Base-by-base conservation (phyloP, 2,888 invertebrate genomes). In the Dioctria rufipes region DNA sequence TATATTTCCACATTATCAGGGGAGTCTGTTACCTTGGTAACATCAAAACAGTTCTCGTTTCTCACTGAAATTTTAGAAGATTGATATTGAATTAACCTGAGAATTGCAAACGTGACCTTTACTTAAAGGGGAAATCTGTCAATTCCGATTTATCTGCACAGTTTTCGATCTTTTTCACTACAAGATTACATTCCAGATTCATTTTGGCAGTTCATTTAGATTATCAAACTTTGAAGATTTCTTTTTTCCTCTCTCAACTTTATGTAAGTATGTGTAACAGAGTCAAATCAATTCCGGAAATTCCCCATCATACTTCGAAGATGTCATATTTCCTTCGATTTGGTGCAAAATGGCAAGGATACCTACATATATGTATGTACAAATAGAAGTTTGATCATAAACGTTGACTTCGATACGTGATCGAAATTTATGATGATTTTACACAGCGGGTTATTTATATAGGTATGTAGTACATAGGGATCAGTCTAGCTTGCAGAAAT, bases 401-500 rank as follows among this genome's bases (percentile, higher is more conserved):
- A 54, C 54, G 54, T 4, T 11, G 54, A 54, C 9, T 54, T 8
- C n/a, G 54, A 11, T 11, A 69, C 69, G 69, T 69, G 69, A 69
- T 51, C 69, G 5, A 69, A 69, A 69, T 69, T 69, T 69, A 49
- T 25, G 69, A 69, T 51, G 54, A 54, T 54, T 54, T 54, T 11
- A 54, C 54, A 8, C 54, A n/a, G n/a, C n/a, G n/a, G n/a, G n/a
- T n/a, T n/a, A n/a, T n/a, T n/a, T n/a, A n/a, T n/a, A n/a, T n/a
- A n/a, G n/a, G n/a, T n/a, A n/a, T n/a, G n/a, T n/a, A n/a, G n/a
- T 54, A 11, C 9, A 54, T 54, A 9, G 4, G 54, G 54, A 11
- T 54, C 11, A 54, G 46, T 8, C 5, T 11, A 9, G 54, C n/a
- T 54, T 5, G 54, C 54, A 8, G 3, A 11, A 54, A 54, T 54